Percentiles rank a stretch among this genome's conserved stretches.
Conservation (phyloP, 64 coral and sea anemone genomes). For the Exaiptasia diaphana region DNA sequence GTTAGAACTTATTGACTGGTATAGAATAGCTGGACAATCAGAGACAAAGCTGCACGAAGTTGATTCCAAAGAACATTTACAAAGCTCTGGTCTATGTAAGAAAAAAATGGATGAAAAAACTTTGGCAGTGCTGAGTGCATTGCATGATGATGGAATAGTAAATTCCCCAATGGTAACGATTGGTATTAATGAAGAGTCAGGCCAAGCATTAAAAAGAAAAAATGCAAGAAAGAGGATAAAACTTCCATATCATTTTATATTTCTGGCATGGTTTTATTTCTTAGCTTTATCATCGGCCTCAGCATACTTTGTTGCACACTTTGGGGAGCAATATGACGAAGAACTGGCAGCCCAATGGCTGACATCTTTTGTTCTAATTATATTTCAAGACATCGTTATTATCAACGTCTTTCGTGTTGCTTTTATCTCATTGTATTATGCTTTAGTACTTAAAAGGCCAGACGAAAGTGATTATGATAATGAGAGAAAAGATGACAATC, state of each 20-base stretch:
- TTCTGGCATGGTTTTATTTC: slow-evolving; percentile 56
- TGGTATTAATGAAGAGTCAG: slow-evolving; percentile 56
- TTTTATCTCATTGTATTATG: slow-evolving; percentile 37
- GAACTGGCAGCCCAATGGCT: slow-evolving; percentile 68
- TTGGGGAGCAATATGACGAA: slow-evolving; percentile 54
- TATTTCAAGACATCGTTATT: slow-evolving; percentile 59
- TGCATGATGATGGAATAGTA: not conserved
- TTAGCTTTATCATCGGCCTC: slow-evolving; percentile 34
- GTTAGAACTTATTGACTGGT: not conserved
- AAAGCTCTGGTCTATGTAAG: not conserved
- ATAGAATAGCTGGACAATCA: slow-evolving; percentile 1
- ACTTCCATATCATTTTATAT: slow-evolving; percentile 47
- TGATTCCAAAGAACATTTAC: not conserved
- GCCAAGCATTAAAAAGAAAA: slow-evolving; percentile 4
- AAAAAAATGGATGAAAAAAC: not conserved
- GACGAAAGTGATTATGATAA: slow-evolving; percentile 24
- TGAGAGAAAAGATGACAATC: not conserved
- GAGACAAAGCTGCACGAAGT: not conserved
- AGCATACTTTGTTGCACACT: slow-evolving; percentile 51
- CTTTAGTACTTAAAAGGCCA: slow-evolving; percentile 56
- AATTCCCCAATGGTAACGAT: slow-evolving; percentile 16
- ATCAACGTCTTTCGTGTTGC: slow-evolving; percentile 49
- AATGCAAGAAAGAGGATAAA: not conserved
- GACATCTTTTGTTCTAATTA: slow-evolving; percentile 41
- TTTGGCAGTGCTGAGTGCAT: not conserved